Conservation (phyloP, 2,113 vertebrate species). For the Heloderma charlesbogerti region DNA sequence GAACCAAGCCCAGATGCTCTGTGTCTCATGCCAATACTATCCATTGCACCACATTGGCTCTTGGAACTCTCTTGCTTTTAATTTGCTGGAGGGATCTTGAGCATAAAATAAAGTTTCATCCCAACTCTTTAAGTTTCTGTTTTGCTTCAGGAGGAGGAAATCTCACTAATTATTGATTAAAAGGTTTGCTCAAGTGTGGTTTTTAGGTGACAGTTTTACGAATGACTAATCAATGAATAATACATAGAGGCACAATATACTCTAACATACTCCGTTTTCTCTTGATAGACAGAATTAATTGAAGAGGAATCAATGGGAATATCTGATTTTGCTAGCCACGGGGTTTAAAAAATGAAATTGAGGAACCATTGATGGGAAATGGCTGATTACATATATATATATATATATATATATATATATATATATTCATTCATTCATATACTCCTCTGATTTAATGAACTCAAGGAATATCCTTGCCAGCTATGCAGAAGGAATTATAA, state of each 20-base stretch:
- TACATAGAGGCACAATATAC: background rate
- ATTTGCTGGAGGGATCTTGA: too few relatives aligned
- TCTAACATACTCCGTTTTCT: background rate
- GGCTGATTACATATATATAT: too few relatives aligned
- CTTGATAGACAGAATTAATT: constrained; percentile 34
- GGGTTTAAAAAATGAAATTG: background rate
- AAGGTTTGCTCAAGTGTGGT: background rate
- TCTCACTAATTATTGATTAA: constrained; percentile 33
- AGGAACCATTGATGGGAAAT: background rate
- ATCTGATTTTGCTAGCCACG: background rate
- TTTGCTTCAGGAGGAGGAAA: constrained; percentile 5
- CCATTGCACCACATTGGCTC: too few relatives aligned
- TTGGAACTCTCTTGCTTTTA: background rate
- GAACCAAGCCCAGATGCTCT: background rate
- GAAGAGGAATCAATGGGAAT: background rate
- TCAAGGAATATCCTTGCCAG: background rate
- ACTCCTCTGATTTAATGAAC: background rate
- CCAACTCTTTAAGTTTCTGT: background rate
- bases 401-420: too few relatives aligned
- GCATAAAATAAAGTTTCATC: background rate
- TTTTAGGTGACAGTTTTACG: constrained; percentile 18
- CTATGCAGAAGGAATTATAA: background rate
- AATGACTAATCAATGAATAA: constrained; percentile 33
- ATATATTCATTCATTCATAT: too few relatives aligned
- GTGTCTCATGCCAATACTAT: background rate